Base-by-base conservation (phyloP, 2,888 invertebrate species). In the Branchellion lobata region DNA sequence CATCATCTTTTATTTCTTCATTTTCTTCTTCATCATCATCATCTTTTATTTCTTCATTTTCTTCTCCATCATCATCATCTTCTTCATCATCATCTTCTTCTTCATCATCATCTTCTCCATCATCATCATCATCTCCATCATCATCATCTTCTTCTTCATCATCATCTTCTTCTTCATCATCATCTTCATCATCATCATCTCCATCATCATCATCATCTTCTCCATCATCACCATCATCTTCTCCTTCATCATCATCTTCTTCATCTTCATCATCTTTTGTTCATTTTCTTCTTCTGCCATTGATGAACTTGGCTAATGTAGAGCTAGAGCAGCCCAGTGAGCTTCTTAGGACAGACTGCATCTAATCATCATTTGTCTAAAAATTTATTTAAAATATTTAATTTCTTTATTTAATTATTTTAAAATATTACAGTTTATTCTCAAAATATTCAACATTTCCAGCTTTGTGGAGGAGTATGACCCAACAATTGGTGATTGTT, bases 211-310 rank as follows among this genome's bases (percentile, higher is more conserved):
- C 51, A 29, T 51, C 11, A 51, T 53, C 57, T 0, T 61, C 31
- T 53, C 53, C 76, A 76, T 76, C 76, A 76, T 76, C 14, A 61
- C 21, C 34, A 27, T 29, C 2, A 76, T 29, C 76, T 53, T 0
- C 51, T 24, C 36, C 40, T 33, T 74, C 74, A 74, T 74, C 74
- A 27, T 36, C 74, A 27, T 74, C 74, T 18, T 74, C 74, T 36
- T 74, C 74, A 74, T 74, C 76, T n/a, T 47, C 75, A 57, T 33
- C 36, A n/a, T 40, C 18, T 14, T 2, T 18, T 8, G 33, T 31
- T 72, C 11, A 72, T n/a, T n/a, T 8, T 5, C 24, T 29, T n/a
- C 29, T 29, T 72, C 3, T 21, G 5, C n/a, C 24, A 5, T 65
- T 21, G 3, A 5, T 11, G 29, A 65, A n/a, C 65, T 27, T 8